Base-by-base conservation (phyloP, 2,888 invertebrate species). In the Drosophila paranaensis region DNA sequence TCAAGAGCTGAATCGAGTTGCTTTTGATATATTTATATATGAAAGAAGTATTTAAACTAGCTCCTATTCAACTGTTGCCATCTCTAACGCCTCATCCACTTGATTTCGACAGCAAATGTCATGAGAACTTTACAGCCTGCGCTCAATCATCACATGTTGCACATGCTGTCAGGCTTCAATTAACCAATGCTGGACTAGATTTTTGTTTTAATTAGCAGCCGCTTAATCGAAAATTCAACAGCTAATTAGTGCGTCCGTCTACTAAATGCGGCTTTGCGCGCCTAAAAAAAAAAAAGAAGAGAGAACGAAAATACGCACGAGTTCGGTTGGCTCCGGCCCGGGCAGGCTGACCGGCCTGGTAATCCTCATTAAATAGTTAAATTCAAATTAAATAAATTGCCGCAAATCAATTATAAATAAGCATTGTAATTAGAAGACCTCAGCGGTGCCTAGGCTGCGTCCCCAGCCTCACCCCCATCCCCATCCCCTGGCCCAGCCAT, bases 351-450 rank as follows among this genome's bases (percentile, higher is more conserved):
- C 20, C 25, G n/a, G 45, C 35, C 35, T 74, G 90, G 81, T 86
- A 86, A 86, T 86, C 90, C 89, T 79, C 85, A 90, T 90, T 86
- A 86, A 86, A 90, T 86, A 89, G 86, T 86, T 86, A 90, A 90
- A 86, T 89, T 90, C 90, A 87, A 86, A 86, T 86, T 86, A 86
- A 90, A 90, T 86, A 86, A 90, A 86, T 86, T 86, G 89, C 90
- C 90, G 74, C 86, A 86, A 90, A 90, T 86, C 86, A 86, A 86
- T 86, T 86, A 86, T 87, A 90, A 84, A 86, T 86, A 89, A 90
- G 89, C 90, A 84, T 54, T 79, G 90, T 90, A 86, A 86, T 86
- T 86, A 86, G 85, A 89, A 78, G 89, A 89, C 89, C 90, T 87
- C 88, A 89, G 60, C 62, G 40, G 45, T 60, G 39, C 30, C 45